Evolutionary conservation across 2,888 invertebrate species (phyloP), one percentile per base, ranked within the genome.

Genomic region (Hedya salicella): DNA sequence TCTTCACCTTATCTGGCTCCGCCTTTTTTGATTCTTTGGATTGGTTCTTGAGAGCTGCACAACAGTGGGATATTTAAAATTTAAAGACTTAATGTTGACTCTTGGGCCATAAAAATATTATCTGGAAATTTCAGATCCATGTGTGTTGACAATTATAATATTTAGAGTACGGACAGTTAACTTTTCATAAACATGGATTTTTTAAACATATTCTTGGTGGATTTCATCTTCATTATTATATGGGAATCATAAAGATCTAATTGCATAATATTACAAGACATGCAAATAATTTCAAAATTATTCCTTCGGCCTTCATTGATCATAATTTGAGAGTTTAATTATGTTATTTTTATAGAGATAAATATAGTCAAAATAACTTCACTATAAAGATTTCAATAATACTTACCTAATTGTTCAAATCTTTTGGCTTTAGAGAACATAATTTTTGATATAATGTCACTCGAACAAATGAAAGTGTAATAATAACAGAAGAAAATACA

Each of bases 391-490:
- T 19, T 53, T 21, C 21, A 61, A 53, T 42, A 1, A 62, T 25
- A 83, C 89, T 89, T 81, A 91, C 91, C 86, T 40, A 79, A 68
- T 62, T 79, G 75, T 75, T 91, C 90, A 77, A 92, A 92, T 67
- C 91, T 82, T 72, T 91, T 91, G 14, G 91, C 90, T 79, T 92
- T 92, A 9, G 91, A 89, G 75, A 92, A 92, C 91, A 92, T 91
- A 61, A n/a, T 83, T 21, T 25, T 32, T 6, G 9, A 30, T 21
- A 49, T 19, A 57, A 62, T 17, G 39, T 3, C 57, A 49, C 19
- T 49, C 8, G 13, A 50, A 49, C 39, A 53, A 21, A 50, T 14
- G 32, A 8, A 57, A 52, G 44, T 50, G 32, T 13, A 50, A 64
- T 32, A 63, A 44, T 9, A 62, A 30, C 39, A 19, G 40, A 13